phyloP scores from a whole-genome alignment of 2,888 invertebrate genomes.

The Drosophila histrio region DNA sequence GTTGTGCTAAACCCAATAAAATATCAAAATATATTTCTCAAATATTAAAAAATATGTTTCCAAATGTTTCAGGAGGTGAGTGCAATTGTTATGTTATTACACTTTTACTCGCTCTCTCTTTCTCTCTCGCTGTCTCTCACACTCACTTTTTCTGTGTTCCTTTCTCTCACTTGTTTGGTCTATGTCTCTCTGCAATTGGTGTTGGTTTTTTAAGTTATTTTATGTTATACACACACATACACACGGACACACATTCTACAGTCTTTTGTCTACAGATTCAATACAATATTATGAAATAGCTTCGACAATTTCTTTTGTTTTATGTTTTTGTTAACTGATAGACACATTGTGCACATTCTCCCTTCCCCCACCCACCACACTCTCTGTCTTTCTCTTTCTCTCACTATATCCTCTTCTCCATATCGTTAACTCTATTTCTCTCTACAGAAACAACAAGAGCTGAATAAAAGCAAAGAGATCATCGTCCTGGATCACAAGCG shows the following conservation, averaged over 20 bases:
- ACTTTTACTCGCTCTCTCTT: slow-evolving; percentile 46
- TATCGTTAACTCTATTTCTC: not conserved
- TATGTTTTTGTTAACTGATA: slow-evolving; percentile 1
- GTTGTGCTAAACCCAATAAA: slow-evolving; percentile 67
- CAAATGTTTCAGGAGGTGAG: slow-evolving; percentile 81
- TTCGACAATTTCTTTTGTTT: not conserved
- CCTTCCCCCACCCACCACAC: slow-evolving; percentile 1
- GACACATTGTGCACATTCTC: slow-evolving; percentile 14
- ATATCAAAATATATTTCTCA: slow-evolving; percentile 34
- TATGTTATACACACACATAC: slow-evolving; percentile 19
- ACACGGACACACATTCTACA: slow-evolving; percentile 10
- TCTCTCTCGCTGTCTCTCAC: slow-evolving; percentile 26
- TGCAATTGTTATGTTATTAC: slow-evolving; percentile 60
- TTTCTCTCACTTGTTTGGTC: slow-evolving; percentile 26
- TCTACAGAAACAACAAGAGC: slow-evolving; percentile 91
- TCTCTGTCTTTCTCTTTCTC: slow-evolving; percentile 3
- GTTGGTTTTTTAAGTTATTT: slow-evolving; percentile 56
- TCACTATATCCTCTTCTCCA: not conserved
- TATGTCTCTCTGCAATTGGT: slow-evolving; percentile 51
- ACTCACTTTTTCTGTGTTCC: slow-evolving; percentile 14
- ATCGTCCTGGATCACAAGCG: slow-evolving; percentile 98
- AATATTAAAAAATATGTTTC: slow-evolving; percentile 52
- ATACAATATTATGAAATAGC: slow-evolving; percentile 5
- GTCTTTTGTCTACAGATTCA: not conserved
- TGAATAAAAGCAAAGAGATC: slow-evolving; percentile 94